Base-by-base conservation (phyloP, 2,113 vertebrate species). In the Dipodomys ordii region DNA sequence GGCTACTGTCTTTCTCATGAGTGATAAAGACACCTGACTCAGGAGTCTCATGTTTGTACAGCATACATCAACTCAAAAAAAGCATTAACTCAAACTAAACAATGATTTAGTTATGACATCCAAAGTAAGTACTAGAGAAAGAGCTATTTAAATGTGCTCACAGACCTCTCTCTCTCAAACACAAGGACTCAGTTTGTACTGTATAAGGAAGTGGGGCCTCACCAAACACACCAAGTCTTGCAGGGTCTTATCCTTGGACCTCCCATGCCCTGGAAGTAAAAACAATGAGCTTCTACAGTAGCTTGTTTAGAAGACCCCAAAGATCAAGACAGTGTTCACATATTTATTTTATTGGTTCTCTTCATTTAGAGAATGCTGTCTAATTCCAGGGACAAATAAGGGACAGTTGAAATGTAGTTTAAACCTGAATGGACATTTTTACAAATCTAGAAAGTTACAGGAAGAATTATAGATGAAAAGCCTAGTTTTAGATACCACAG, bases 1-100 rank as follows among this genome's bases (percentile, higher is more conserved):
- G n/a, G 10, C 10, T 44, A 7, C 0, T 64, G 27, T 23, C 18
- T 53, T 19, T 27, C 0, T 27, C 0, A 20, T 25, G 7, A 32
- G 2, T 27, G 15, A 44, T 20, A 60, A 49, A 80, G 23, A 53
- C 10, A 9, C 44, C 22, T 49, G 65, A 49, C 44, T 27, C 4
- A 57, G 67, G 2, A 39, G 22, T 79, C 67, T 73, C 73, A 49
- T 13, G 12, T 65, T 79, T 53, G 57, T 27, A 22, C 16, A 57
- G 15, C 53, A 11, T 57, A 16, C 15, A 57, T 16, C 15, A 16
- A 57, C 53, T 57, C 53, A 57, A 57, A 57, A 13, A 11, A 16
- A 57, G 53, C 53, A 49, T 49, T 49, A 49, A 49, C 49, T 49
- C 49, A 9, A 49, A 49, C 49, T 49, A 49, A 49, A 11, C 49